A percentile compares a stretch with the other conserved stretches of the same genome.
phyloP scores from a whole-genome alignment of 2,113 vertebrate genomes.

The Pogona vitticeps region DNA sequence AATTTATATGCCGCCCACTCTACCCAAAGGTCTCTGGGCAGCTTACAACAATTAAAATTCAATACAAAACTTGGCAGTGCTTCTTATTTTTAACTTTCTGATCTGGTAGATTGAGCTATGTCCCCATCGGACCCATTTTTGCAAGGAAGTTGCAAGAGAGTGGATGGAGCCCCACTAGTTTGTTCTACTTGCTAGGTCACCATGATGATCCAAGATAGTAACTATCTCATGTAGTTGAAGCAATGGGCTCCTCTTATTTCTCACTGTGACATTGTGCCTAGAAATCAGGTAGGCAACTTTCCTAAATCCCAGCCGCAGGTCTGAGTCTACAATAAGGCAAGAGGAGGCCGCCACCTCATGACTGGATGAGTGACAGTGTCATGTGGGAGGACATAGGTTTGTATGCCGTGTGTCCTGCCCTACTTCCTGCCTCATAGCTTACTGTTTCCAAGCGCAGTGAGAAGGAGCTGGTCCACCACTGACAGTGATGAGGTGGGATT shows the following conservation, averaged over 20 bases:
- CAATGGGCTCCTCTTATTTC: background rate
- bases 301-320: accelerated
- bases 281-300: background rate
- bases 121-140: background rate
- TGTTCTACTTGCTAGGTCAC: background rate
- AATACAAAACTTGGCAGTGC: no score
- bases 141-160: background rate
- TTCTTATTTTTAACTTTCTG: background rate
- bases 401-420: background rate
- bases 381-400: background rate
- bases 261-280: no score
- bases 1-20: no score
- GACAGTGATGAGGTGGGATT: background rate
- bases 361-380: background rate
- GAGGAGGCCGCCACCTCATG: background rate
- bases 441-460: background rate
- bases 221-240: background rate
- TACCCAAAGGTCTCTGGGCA: no score
- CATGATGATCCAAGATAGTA: no score
- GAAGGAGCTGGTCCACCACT: background rate
- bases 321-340: background rate
- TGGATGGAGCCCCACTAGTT: background rate
- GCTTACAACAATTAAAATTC: no score
- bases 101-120: background rate
- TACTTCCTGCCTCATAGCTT: background rate